Evolutionary conservation across 2,113 vertebrate species (phyloP).

Genomic region (Paraplagusia blochii): DNA sequence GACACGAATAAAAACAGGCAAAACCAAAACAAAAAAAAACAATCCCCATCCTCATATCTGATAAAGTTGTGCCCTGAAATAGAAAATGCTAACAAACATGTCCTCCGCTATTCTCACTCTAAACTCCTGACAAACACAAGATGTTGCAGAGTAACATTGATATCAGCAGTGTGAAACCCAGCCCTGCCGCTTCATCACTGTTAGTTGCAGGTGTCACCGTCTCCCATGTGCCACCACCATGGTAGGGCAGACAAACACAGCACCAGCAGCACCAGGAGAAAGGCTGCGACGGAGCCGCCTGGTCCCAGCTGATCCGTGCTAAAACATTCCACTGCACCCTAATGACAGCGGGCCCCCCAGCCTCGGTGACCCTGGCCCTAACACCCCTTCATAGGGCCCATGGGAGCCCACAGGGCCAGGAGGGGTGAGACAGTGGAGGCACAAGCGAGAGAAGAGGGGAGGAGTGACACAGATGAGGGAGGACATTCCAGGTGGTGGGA

Average conservation of each 20-base stretch:
- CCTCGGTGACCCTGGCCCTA: conserved; percentile 74
- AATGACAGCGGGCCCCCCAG: conserved; percentile 77
- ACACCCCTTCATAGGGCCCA: conserved; percentile 77
- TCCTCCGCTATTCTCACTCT: background rate
- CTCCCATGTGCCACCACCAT: conserved; percentile 6
- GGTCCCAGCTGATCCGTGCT: conserved; percentile 81
- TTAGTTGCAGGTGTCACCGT: conserved; percentile 42
- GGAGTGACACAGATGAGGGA: conserved; percentile 81
- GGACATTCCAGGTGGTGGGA: conserved; percentile 83
- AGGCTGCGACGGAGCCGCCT: conserved; percentile 56
- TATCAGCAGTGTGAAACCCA: conserved; percentile 10
- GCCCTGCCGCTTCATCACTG: conserved; percentile 19
- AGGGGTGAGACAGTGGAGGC: conserved; percentile 60
- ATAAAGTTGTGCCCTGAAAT: conserved; percentile 7
- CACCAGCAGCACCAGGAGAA: conserved; percentile 61
- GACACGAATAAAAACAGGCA: too few relatives aligned
- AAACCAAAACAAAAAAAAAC: too few relatives aligned
- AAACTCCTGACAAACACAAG: conserved; percentile 8
- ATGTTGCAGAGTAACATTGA: conserved; percentile 1
- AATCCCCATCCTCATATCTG: background rate
- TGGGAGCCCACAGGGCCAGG: conserved; percentile 67
- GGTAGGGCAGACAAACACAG: conserved; percentile 17
- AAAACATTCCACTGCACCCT: conserved; percentile 84
- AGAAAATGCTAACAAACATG: conserved; percentile 2
- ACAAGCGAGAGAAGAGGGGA: conserved; percentile 41